Conservation (phyloP, 2,888 invertebrate species). For the Drosophila demipolita region DNA sequence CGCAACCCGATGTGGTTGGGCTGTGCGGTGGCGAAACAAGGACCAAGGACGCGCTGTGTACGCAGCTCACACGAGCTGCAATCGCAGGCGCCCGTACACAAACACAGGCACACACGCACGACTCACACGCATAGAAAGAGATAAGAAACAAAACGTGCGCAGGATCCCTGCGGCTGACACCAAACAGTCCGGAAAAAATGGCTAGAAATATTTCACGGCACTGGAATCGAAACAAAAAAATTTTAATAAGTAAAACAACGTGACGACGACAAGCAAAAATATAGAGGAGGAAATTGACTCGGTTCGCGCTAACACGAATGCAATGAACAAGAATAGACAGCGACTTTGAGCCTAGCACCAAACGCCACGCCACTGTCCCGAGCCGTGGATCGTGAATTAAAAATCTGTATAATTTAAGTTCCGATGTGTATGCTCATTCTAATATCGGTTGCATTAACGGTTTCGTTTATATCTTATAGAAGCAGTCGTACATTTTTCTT, state of each 20-base stretch:
- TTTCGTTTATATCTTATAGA: slow-evolving; percentile 4
- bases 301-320: slow-evolving; percentile 29
- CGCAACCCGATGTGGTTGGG: slow-evolving; percentile 67
- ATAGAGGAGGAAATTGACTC: slow-evolving; percentile 31
- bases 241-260: slow-evolving; percentile 60
- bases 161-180: slow-evolving; percentile 72
- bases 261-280: slow-evolving; percentile 25
- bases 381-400: slow-evolving; percentile 44
- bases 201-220: slow-evolving; percentile 73
- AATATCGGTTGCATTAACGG: slow-evolving; percentile 38
- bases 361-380: slow-evolving; percentile 9
- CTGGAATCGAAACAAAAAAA: slow-evolving; percentile 53
- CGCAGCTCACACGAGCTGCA: slow-evolving; percentile 25
- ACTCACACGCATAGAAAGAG: slow-evolving; percentile 32
- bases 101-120: slow-evolving; percentile 15
- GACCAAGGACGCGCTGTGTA: slow-evolving; percentile 56
- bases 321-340: slow-evolving; percentile 33
- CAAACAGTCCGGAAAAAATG: slow-evolving; percentile 79
- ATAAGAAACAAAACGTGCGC: slow-evolving; percentile 78
- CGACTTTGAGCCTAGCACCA: slow-evolving; percentile 15
- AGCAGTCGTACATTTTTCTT: not conserved
- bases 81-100: slow-evolving; percentile 23
- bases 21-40: slow-evolving; percentile 66
- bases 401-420: slow-evolving; percentile 24
- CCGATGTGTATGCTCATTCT: slow-evolving; percentile 26